phyloP scores from a whole-genome alignment of 2,888 invertebrate species.

The Polietes domitor region DNA sequence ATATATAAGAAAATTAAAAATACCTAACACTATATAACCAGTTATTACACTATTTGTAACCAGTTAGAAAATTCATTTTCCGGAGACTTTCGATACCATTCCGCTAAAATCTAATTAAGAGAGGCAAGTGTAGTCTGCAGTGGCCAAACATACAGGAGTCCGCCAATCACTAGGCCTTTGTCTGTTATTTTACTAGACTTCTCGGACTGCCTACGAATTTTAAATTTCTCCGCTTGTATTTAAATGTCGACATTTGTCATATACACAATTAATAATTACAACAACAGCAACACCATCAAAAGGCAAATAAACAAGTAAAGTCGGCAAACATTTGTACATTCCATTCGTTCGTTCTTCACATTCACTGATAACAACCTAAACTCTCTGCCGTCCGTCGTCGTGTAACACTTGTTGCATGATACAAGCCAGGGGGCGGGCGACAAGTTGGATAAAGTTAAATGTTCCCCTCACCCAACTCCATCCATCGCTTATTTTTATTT shows the following conservation, averaged over 20 bases:
- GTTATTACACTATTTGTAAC: too few species aligned
- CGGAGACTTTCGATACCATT: too few species aligned
- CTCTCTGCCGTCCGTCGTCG: too few species aligned
- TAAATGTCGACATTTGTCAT: constrained; percentile 52
- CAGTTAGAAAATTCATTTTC: too few species aligned
- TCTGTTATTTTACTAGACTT: neutral
- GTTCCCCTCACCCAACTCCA: constrained; percentile 5
- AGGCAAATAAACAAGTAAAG: constrained; percentile 34
- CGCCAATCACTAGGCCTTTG: too few species aligned
- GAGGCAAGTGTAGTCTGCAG: too few species aligned
- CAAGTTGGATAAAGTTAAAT: constrained; percentile 25
- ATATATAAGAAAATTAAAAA: too few species aligned
- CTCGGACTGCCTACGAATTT: neutral
- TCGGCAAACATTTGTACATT: constrained; percentile 32
- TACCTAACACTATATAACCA: too few species aligned
- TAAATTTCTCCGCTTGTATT: constrained; percentile 46
- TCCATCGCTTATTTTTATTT: constrained; percentile 40
- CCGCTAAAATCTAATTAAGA: too few species aligned
- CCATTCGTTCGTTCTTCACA: constrained; percentile 4
- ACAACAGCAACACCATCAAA: constrained; percentile 13
- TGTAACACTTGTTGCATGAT: constrained; percentile 59
- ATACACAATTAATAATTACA: constrained; percentile 52
- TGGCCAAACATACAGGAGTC: too few species aligned
- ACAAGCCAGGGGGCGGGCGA: neutral
- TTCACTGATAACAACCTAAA: constrained; percentile 23